Base-by-base conservation (phyloP, 2,888 invertebrate genomes). In the Machimus rusticus region DNA sequence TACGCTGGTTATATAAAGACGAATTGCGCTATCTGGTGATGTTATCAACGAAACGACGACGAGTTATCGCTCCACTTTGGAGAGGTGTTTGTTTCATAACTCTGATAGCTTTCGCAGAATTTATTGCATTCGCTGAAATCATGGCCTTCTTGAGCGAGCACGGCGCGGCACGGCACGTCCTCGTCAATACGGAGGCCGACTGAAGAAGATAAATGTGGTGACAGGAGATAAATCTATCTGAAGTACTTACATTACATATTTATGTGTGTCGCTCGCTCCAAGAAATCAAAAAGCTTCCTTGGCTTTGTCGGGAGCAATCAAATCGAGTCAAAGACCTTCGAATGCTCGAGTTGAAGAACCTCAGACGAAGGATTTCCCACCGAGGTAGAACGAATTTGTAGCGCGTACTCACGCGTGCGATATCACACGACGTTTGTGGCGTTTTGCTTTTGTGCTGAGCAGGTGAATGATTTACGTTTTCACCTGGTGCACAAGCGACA, bases 261-360 rank as follows among this genome's bases (percentile, higher is more conserved):
- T 82, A 82, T 82, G 37, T 37, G 4, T 28, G 79, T 46, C 16
- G 37, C 19, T 57, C 14, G 31, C 4, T 55, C 31, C 12, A 57
- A 82, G 37, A 57, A 66, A 57, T 28, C 23, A 46, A 37, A 82
- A 57, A 51, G 19, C 34, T 82, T 66, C 28, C 34, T 31, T 57
- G 37, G 16, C 57, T 57, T 82, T 34, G 57, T 28, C 82, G 57
- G 82, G 19, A 55, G 51, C 57, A 82, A 66, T 66, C 19, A 66
- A 82, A 57, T 19, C 82, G 31, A 82, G 82, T 82, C 82, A 82
- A 82, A 82, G 82, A 82, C 82, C 82, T 82, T 19, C 37, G 28
- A 8, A 34, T 31, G 43, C 14, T 31, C 14, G 51, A 23, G 82
- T 57, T 51, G 39, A 76, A 82, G 57, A 55, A 37, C 66, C 82